Percentiles rank a stretch among this genome's conserved stretches.
These are phyloP conservation scores for Pogonophryne albipinna DNA, from an alignment of 2,797 vertebrate species.

Conservation along the genomic window DNA sequence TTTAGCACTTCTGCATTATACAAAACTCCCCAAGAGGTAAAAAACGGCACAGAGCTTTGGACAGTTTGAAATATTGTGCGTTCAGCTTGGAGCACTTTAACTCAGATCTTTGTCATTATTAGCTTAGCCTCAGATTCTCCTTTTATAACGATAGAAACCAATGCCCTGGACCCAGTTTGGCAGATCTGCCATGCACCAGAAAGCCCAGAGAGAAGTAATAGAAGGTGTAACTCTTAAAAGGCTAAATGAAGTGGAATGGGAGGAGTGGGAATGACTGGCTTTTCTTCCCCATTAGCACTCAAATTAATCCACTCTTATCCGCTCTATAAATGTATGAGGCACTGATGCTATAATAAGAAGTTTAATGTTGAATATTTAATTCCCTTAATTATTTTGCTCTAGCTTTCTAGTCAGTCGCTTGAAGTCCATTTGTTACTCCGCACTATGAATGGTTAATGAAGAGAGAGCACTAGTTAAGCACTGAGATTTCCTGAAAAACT, in stretches of 20 bases:
- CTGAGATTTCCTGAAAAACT: conserved; percentile 43
- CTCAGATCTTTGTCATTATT: conserved; percentile 68
- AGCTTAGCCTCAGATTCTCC: conserved; percentile 45
- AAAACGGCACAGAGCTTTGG: conserved; percentile 47
- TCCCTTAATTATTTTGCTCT: conserved; percentile 79
- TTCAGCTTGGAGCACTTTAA: conserved; percentile 56
- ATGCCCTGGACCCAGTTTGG: conserved; percentile 35
- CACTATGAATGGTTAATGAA: conserved; percentile 68
- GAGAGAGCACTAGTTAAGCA: conserved; percentile 31
- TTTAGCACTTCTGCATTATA: conserved; percentile 55
- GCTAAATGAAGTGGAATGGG: conserved; percentile 65
- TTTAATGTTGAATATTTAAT: conserved; percentile 84
- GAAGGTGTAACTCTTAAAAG: conserved; percentile 53
- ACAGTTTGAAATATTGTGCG: conserved; percentile 52
- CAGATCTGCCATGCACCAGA: conserved; percentile 41
- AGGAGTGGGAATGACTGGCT: conserved; percentile 55
- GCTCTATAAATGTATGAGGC: conserved; percentile 77
- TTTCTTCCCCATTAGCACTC: conserved; percentile 71
- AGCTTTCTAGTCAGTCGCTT: conserved; percentile 54
- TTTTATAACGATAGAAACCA: conserved; percentile 46
- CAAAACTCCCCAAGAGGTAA: conserved; percentile 51
- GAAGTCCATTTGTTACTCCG: conserved; percentile 73
- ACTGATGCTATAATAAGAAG: conserved; percentile 78
- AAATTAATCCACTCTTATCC: conserved; percentile 75
- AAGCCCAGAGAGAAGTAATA: conserved; percentile 52